These are phyloP conservation scores for Melinaea marsaeus DNA, from an alignment of 2,888 invertebrate species.

Conservation along the genomic window DNA sequence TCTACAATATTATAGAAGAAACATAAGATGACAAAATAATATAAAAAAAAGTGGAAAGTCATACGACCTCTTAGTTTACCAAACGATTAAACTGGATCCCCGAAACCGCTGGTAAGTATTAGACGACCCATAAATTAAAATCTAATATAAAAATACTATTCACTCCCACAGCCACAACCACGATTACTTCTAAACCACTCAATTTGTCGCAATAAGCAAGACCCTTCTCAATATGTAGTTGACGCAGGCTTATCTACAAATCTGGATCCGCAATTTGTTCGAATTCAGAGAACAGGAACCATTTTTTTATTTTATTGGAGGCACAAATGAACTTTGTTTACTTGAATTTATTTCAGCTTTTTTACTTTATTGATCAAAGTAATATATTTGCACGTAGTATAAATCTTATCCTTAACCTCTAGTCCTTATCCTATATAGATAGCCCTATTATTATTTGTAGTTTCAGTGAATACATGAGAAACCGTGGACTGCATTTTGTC, in stretches of 20 bases:
- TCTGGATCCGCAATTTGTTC: conserved; percentile 69
- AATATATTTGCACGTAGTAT: conserved; percentile 18
- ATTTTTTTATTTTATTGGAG: conserved; percentile 32
- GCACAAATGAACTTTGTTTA: conserved; percentile 25
- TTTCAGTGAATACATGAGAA: no score
- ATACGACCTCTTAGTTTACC: no score
- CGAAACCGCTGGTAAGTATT: no score
- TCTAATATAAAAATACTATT: conserved; percentile 7
- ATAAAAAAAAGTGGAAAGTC: no score
- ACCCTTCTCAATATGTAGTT: conserved; percentile 74
- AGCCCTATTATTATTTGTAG: no score
- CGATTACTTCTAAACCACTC: conserved; percentile 51
- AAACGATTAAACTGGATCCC: no score
- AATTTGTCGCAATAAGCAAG: conserved; percentile 61
- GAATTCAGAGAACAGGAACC: conserved; percentile 31
- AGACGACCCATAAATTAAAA: no score
- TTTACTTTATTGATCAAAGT: conserved; percentile 20
- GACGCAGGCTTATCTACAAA: conserved; percentile 71
- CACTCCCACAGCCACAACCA: background rate
- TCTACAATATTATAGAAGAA: no score
- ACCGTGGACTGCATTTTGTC: no score
- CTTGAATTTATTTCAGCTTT: background rate
- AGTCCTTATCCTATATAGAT: no score
- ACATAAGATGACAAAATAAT: no score
- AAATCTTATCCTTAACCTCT: no score